Base-by-base conservation (phyloP, 2,113 vertebrate species). In the mouse (Mus musculus) region DNA sequence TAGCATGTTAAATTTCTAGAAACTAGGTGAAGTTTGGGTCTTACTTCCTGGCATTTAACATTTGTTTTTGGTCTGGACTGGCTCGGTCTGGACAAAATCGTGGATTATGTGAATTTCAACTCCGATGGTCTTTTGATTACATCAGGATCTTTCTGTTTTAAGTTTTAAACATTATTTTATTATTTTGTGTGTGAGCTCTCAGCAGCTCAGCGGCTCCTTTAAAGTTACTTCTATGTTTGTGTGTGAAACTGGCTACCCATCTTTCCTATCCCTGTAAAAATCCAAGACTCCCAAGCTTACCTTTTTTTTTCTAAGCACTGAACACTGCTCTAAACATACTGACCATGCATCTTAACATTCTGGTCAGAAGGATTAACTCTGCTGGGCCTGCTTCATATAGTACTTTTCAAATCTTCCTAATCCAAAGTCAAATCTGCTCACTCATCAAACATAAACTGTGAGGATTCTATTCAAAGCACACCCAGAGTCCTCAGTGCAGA, bases 371-470 rank as follows among this genome's bases (percentile, higher is more conserved):
- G 49, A 11, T 61, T 1, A 75, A 56, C 42, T 84, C 65, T 75
- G 17, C 24, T 88, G 69, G 1, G 26, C 59, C 33, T 85, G 54
- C 13, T 36, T 56, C 22, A 33, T 67, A 65, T 10, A 20, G 3
- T 26, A 39, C 24, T 42, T 33, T 61, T 56, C 17, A 54, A 80
- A 54, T 84, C 91, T 16, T 52, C 80, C 59, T 71, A 71, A 65
- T 39, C 24, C 69, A 81, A 61, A 93, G 86, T 84, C n/a, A 92
- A 30, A 30, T 91, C 49, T 22, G 85, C 52, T 61, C 73, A 95
- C 78, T 94, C 59, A 56, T 54, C 39, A 67, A 96, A 54, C 30
- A 77, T 49, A 11, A 84, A 89, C 67, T 54, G 28, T 24, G 63
- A 39, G 76, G 65, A 82, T 86, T 80, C 90, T 36, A 4, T 78